phyloP scores from a whole-genome alignment of 2,113 vertebrate genomes.

The Scolopax mira region DNA sequence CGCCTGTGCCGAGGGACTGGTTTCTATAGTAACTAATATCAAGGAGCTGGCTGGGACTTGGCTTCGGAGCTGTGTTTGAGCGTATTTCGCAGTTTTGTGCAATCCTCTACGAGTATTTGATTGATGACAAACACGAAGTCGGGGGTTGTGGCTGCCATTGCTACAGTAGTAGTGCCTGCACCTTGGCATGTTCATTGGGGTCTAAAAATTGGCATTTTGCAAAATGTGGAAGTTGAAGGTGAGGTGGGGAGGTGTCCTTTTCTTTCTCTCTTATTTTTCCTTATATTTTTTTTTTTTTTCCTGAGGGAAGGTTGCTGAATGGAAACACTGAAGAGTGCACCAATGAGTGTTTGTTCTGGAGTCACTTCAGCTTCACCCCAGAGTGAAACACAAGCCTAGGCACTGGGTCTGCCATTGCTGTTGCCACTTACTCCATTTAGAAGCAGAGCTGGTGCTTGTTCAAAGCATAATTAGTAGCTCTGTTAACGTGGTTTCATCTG shows the following conservation, averaged over 20 bases:
- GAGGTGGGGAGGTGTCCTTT: neutral
- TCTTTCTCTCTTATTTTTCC: neutral
- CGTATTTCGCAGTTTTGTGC: neutral
- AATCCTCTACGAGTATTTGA: neutral
- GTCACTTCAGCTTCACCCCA: neutral
- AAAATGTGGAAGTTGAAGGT: neutral
- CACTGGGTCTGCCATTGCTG: neutral
- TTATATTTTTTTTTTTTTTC: too few species aligned
- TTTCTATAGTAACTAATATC: conserved; percentile 72
- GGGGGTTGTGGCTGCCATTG: neutral
- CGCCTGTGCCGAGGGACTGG: conserved; percentile 47
- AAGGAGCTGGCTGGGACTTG: conserved; percentile 38
- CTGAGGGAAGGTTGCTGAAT: neutral
- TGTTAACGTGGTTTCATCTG: neutral
- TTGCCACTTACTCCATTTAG: neutral
- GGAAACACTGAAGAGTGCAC: neutral
- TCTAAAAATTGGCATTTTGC: neutral
- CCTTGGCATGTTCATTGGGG: fast-evolving
- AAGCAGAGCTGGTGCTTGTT: neutral
- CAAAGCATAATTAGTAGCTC: neutral
- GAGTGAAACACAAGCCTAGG: neutral
- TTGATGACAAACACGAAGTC: neutral
- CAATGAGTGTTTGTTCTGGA: neutral
- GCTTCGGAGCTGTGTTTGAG: conserved; percentile 15
- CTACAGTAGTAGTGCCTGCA: neutral